Conservation (phyloP, 2,113 vertebrate species). For the Chunga burmeisteri region DNA sequence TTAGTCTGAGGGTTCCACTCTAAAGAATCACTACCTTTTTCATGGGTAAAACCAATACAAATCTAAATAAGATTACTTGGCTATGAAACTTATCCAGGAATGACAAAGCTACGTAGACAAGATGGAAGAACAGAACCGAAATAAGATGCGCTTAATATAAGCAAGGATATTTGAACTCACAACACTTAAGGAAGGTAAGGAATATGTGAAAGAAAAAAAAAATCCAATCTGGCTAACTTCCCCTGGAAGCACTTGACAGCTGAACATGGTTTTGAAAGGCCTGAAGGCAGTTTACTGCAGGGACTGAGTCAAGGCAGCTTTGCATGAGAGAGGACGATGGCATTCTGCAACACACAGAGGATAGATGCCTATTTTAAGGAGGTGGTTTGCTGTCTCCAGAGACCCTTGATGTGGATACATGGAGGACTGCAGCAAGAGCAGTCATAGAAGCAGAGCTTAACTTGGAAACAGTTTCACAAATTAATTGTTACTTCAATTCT, state of each 20-base stretch:
- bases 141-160: background rate
- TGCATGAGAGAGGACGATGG: background rate
- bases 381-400: background rate
- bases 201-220: background rate
- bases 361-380: background rate
- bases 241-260: background rate
- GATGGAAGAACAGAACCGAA: background rate
- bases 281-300: background rate
- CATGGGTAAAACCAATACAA: background rate
- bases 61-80: background rate
- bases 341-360: background rate
- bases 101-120: background rate
- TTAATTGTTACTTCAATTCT: background rate
- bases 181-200: background rate
- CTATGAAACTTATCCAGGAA: background rate
- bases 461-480: background rate
- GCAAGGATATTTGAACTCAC: background rate
- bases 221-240: background rate
- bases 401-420: background rate
- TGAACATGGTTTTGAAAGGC: background rate
- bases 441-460: background rate
- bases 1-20: background rate
- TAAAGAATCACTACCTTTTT: background rate
- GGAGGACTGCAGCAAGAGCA: background rate
- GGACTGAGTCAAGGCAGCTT: background rate